Base-by-base conservation (phyloP, 1,140 invertebrate genomes). In the Gryllus bimaculatus region DNA sequence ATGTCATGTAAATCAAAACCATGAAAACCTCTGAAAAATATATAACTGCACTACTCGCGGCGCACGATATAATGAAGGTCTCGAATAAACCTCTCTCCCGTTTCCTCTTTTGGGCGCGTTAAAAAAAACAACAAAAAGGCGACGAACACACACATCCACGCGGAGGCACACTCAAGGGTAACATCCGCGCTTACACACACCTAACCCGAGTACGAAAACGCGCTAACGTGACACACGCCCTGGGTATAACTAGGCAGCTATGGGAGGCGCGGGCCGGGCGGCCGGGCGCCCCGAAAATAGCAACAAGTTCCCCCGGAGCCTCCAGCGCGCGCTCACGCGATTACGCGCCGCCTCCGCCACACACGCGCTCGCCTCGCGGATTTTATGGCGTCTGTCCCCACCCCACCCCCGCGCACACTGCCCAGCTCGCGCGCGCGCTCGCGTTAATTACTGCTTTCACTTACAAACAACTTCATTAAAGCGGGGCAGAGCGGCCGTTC, bases 1-100 rank as follows among this genome's bases (percentile, higher is more conserved):
- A 20, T 78, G 48, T 47, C 21, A 49, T 78, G 78, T 78, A 78
- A 78, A 78, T 78, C 78, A 78, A 78, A 78, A 74, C 78, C 47
- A 78, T 73, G 78, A 78, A 78, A 78, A 18, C 12, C 54, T 66
- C 54, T 66, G 54, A 66, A 66, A 66, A 66, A 66, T 66, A 66
- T 66, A 66, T 66, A 66, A 66, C 54, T 66, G 54, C 18, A 66
- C 54, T 66, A 66, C 54, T 66, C 54, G 18, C 54, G 18, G 54
- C 54, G 54, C 7, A 66, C 54, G 54, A 66, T 66, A 66, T 66
- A 66, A 66, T 66, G 7, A 66, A 66, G 54, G 54, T 66, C 54
- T 66, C 10, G 18, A 66, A 66, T 66, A 66, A 66, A 66, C 54
- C 10, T 66, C 54, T 10, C 54, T 10, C 18, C 54, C 18, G 10